A percentile compares a stretch with the other conserved stretches of the same genome.
phyloP scores from a whole-genome alignment of 2,113 vertebrate genomes.

The Sylvicapra grimmia region DNA sequence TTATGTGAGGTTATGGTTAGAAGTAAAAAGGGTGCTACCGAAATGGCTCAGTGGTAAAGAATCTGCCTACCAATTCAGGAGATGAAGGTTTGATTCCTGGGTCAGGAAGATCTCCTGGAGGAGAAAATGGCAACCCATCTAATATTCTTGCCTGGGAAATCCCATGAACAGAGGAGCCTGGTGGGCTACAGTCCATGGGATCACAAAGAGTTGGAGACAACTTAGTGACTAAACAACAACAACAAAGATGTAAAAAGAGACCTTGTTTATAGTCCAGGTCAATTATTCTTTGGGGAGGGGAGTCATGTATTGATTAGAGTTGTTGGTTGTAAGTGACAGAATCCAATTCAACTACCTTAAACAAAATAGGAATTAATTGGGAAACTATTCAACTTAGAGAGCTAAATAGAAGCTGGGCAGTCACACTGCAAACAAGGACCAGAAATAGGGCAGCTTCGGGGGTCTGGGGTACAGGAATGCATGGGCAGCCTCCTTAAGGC shows the following conservation, averaged over 20 bases:
- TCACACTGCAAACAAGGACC: too few species aligned
- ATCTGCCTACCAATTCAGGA: not conserved
- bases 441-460: not conserved
- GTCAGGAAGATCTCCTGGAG: not conserved
- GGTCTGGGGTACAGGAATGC: not conserved
- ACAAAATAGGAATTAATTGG: not conserved
- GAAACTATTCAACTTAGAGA: not conserved
- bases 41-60: not conserved
- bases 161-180: not conserved
- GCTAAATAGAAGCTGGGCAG: not conserved
- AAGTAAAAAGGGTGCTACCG: not conserved
- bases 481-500: not conserved
- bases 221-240: not conserved
- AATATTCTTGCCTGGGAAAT: not conserved
- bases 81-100: not conserved
- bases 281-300: fast-evolving
- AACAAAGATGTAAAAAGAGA: not conserved
- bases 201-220: not conserved
- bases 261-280: not conserved
- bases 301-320: not conserved
- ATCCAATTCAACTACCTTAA: not conserved
- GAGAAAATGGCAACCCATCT: not conserved
- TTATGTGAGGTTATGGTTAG: not conserved
- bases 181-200: not conserved
- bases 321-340: not conserved